These are phyloP conservation scores for Microplitis mediator DNA, from an alignment of 1,140 invertebrate species.

Conservation along the genomic window DNA sequence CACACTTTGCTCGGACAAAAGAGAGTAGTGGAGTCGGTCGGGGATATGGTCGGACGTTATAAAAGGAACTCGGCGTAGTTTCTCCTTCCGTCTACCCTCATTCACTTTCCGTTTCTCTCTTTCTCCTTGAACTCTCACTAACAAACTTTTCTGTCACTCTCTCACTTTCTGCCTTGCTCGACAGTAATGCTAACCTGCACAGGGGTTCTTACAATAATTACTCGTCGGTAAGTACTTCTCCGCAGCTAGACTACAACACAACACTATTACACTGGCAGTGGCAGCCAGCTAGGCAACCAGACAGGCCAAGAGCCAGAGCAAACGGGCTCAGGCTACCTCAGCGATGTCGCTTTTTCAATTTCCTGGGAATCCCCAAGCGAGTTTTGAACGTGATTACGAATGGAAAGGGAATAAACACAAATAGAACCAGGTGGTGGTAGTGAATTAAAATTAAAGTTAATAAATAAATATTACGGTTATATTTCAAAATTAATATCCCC, in stretches of 20 bases:
- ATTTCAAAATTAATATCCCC: neutral
- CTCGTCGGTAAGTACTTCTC: slow-evolving; percentile 28
- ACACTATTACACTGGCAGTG: too few relatives aligned
- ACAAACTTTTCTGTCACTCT: neutral
- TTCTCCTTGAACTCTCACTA: neutral
- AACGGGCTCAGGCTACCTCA: slow-evolving; percentile 1
- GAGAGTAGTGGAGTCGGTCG: slow-evolving; percentile 16
- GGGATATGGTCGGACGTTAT: slow-evolving; percentile 29
- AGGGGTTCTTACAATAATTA: slow-evolving; percentile 30
- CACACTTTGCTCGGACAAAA: slow-evolving; percentile 28
- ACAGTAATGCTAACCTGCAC: neutral
- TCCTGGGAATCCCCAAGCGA: slow-evolving; percentile 8
- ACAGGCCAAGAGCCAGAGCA: too few relatives aligned
- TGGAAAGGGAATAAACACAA: slow-evolving; percentile 8
- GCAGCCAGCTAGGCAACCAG: too few relatives aligned
- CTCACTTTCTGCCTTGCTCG: neutral
- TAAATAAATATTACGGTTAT: neutral
- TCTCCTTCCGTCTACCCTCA: neutral
- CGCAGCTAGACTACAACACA: neutral
- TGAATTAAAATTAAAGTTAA: slow-evolving; percentile 6
- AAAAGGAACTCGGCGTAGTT: neutral
- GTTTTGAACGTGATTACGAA: slow-evolving; percentile 21
- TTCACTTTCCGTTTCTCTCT: neutral
- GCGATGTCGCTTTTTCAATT: slow-evolving; percentile 25
- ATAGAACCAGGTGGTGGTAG: neutral